Base-by-base conservation (phyloP, 2,797 vertebrate species). In the Nannoperca obscura region DNA sequence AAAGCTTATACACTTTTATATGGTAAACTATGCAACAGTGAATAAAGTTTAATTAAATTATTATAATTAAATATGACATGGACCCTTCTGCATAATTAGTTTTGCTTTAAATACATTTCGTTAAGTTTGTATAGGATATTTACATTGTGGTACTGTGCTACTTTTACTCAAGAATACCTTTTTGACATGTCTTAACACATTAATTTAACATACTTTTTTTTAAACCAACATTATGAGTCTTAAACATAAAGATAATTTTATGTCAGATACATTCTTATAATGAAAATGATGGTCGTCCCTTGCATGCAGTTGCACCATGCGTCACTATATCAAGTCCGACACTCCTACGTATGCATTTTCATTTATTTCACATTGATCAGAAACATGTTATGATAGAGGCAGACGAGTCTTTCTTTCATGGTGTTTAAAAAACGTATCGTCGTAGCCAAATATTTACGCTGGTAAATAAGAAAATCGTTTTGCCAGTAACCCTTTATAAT, bases 231-330 rank as follows among this genome's bases (percentile, higher is more conserved):
- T 50, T 55, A 55, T 5, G 20, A 34, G 47, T 24, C 20, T 24
- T 27, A 10, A 44, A 42, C 0, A 24, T 9, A 19, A 5, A n/a
- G 19, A 50, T 13, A 5, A 11, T 0, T 24, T 52, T 1, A 7
- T 27, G 4, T 54, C 7, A n/a, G n/a, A 46, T 42, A 44, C 12
- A 17, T 30, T 30, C 38, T 49, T 34, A 44, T 0, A 8, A 15
- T 36, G 3, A 7, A 20, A 12, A 6, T 1, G 3, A 20, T 5
- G 17, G 10, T 67, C n/a, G 24, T 17, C 34, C 65, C 22, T 32
- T 53, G 20, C 53, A 34, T 13, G 17, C 42, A 5, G 50, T 55
- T 71, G 67, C 67, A 40, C 12, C 34, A 52, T 40, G 38, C 22
- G 50, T 32, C 30, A 32, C 32, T 10, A 22, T 30, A 47, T 13